phyloP scores from a whole-genome alignment of 2,113 vertebrate genomes.

The Acrocephalus kingi region DNA sequence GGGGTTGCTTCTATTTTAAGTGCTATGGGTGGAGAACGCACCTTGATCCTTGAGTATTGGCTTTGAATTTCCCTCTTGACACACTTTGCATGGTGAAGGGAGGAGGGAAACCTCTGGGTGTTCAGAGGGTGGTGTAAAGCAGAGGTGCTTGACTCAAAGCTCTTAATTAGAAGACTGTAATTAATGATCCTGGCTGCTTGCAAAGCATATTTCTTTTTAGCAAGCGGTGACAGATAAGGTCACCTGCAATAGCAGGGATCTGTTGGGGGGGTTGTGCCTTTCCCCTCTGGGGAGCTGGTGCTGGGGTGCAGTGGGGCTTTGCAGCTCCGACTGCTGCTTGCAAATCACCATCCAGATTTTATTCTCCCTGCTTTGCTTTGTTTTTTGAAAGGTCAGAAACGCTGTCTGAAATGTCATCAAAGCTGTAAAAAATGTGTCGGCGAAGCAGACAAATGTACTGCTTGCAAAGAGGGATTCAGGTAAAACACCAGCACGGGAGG shows the following conservation, averaged over 20 bases:
- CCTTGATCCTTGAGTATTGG: neutral
- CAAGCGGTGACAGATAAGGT: conserved; percentile 6
- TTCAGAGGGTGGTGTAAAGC: neutral
- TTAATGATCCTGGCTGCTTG: conserved; percentile 18
- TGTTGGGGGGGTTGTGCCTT: fast-evolving
- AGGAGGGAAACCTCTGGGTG: neutral
- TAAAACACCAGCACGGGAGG: conserved; percentile 10
- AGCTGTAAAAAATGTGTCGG: conserved; percentile 82
- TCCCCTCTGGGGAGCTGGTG: neutral
- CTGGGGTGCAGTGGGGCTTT: neutral
- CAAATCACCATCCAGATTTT: neutral
- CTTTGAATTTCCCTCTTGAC: neutral
- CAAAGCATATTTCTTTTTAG: neutral
- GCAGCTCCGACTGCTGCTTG: fast-evolving
- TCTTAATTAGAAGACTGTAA: conserved; percentile 21
- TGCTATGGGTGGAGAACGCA: neutral
- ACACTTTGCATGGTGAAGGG: neutral
- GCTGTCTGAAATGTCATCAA: conserved; percentile 84
- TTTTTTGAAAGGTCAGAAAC: conserved; percentile 79
- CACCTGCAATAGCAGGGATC: neutral
- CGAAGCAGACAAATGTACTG: conserved; percentile 81
- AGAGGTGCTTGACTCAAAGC: neutral
- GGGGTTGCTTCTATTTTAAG: neutral
- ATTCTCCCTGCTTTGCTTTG: neutral
- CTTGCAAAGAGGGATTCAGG: conserved; percentile 88